phyloP scores from a whole-genome alignment of 2,888 invertebrate genomes.

The Euphydryas editha region DNA sequence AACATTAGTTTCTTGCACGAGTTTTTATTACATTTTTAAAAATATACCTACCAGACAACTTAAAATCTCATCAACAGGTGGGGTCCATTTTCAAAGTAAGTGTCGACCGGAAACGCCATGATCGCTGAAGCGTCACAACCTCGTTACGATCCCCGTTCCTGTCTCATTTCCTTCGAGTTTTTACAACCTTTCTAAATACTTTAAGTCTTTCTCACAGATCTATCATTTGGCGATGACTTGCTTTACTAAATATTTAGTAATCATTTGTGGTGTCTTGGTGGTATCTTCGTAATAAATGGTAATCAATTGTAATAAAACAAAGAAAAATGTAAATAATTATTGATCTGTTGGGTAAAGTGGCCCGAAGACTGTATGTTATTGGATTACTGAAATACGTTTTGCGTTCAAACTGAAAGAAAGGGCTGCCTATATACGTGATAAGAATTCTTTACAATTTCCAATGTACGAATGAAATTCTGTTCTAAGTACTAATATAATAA shows the following conservation, averaged over 20 bases:
- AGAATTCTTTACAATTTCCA: not conserved
- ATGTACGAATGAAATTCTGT: not conserved
- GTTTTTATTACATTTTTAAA: not conserved
- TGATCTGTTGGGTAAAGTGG: conserved; percentile 9
- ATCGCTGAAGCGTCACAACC: conserved; percentile 67
- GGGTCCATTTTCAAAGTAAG: conserved; percentile 38
- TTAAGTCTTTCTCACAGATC: conserved; percentile 64
- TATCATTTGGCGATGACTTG: conserved; percentile 46
- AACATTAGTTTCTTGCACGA: not conserved
- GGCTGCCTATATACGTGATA: not conserved
- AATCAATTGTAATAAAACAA: not conserved
- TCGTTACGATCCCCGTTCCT: conserved; percentile 67
- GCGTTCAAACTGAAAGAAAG: not conserved
- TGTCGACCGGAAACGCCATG: conserved; percentile 67
- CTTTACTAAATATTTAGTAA: conserved; percentile 2
- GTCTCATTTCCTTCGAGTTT: conserved; percentile 76
- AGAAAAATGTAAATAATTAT: conserved; percentile 1
- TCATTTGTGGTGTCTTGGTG: not conserved
- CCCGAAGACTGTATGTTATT: not conserved
- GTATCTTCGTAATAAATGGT: not conserved
- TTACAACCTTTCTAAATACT: conserved; percentile 55
- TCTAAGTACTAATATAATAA: too few relatives aligned
- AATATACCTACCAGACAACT: not conserved
- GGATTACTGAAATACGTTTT: conserved; percentile 8
- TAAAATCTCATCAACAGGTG: conserved; percentile 56